A percentile compares a stretch with the other conserved stretches of the same genome.
These are phyloP conservation scores for Micoletzkya japonica DNA, from an alignment of 2,888 invertebrate genomes.

Conservation along the genomic window DNA sequence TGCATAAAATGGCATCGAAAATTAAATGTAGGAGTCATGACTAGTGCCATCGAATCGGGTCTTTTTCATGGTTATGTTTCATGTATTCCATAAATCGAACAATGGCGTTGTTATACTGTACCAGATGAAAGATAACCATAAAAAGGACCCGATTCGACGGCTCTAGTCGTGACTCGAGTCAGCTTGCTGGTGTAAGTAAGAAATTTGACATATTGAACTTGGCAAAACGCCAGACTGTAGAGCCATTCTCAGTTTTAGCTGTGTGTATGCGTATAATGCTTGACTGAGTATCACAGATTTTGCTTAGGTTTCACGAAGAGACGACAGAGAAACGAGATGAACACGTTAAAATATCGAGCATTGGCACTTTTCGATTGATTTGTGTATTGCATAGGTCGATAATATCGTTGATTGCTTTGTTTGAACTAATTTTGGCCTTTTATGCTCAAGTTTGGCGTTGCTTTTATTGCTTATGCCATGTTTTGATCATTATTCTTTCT, in stretches of 20 bases:
- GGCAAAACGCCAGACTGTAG: conserved; percentile 29
- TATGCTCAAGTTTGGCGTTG: neutral
- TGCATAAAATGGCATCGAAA: no score
- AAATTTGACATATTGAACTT: conserved; percentile 6
- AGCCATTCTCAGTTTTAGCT: conserved; percentile 29
- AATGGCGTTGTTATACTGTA: no score
- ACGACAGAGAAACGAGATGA: conserved; percentile 14
- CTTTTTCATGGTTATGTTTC: no score
- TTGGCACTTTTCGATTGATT: conserved; percentile 23
- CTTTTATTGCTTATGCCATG: neutral
- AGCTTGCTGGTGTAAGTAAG: no score
- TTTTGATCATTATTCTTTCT: neutral
- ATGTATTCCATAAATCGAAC: no score
- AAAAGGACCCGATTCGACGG: no score
- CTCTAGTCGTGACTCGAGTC: no score
- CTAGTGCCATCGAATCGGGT: no score
- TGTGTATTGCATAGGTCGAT: conserved; percentile 2
- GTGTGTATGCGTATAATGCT: conserved; percentile 10
- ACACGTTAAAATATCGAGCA: conserved; percentile 24
- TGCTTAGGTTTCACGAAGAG: conserved; percentile 11
- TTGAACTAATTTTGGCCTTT: neutral
- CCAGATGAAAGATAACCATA: no score
- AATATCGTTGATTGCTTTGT: conserved; percentile 6
- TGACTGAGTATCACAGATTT: conserved; percentile 29
- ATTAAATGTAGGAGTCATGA: no score